phyloP scores from a whole-genome alignment of 2,888 invertebrate genomes.

The Idaea aversata region DNA sequence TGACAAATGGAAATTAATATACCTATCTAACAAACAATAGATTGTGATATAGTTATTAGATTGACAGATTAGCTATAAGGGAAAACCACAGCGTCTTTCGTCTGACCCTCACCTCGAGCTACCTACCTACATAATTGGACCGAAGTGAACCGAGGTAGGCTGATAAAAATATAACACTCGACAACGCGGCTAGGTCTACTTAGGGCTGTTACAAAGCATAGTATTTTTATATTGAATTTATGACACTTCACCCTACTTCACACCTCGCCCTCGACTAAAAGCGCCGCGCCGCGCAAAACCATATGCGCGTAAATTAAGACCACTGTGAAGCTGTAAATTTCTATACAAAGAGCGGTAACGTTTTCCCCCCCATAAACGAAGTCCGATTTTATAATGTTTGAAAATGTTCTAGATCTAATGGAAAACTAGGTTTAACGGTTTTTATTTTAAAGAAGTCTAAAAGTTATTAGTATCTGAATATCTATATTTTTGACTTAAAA shows the following conservation, averaged over 20 bases:
- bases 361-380: no score
- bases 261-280: neutral
- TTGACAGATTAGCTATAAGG: slow-evolving; percentile 14
- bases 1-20: slow-evolving; percentile 1
- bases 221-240: neutral
- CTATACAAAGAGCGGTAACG: no score
- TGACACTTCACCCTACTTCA: no score
- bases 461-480: no score
- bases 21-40: neutral
- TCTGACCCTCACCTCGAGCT: slow-evolving; percentile 1
- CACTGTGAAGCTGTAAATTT: no score
- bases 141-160: neutral
- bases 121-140: neutral
- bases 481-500: no score
- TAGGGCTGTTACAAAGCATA: slow-evolving; percentile 6
- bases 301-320: neutral
- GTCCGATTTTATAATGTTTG: no score
- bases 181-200: slow-evolving; percentile 4
- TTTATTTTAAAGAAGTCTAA: no score
- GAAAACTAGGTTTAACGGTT: no score
- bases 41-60: neutral
- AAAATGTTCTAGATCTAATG: no score
- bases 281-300: neutral
- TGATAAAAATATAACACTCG: slow-evolving; percentile 13
- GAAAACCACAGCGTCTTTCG: slow-evolving; percentile 18